phyloP scores from a whole-genome alignment of 2,797 vertebrate genomes.

The Tiaroga cobitis region DNA sequence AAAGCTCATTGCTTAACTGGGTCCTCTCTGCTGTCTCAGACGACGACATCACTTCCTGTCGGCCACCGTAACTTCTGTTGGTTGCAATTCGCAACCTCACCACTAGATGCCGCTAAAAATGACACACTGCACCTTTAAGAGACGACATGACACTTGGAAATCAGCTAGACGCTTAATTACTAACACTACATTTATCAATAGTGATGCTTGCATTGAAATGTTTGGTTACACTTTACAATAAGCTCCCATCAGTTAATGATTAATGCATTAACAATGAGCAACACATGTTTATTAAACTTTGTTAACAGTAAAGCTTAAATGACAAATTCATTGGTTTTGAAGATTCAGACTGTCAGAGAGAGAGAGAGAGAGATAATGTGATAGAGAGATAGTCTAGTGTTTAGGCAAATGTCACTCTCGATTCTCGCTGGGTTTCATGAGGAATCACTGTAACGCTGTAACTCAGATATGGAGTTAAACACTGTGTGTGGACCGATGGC shows the following conservation, averaged over 20 bases:
- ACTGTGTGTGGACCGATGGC: conserved; percentile 66
- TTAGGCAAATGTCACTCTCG: conserved; percentile 63
- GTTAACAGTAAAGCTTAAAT: background rate
- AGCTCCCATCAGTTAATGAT: background rate
- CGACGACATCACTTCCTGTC: too few species aligned
- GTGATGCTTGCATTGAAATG: background rate
- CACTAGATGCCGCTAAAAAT: too few species aligned
- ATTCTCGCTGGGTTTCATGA: conserved; percentile 70
- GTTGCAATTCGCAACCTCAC: too few species aligned
- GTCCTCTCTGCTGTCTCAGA: too few species aligned
- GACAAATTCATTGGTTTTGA: background rate
- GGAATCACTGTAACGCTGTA: conserved; percentile 68
- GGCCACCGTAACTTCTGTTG: too few species aligned
- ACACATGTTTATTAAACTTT: too few species aligned
- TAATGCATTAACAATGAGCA: background rate
- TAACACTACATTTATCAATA: background rate
- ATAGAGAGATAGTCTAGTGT: conserved; percentile 58
- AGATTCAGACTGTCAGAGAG: conserved; percentile 6
- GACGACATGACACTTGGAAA: background rate
- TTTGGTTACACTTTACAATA: background rate
- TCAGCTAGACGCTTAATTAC: background rate
- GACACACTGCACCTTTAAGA: too few species aligned
- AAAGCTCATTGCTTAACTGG: too few species aligned
- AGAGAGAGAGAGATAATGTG: conserved; percentile 29
- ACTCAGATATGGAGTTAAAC: conserved; percentile 72